These are phyloP conservation scores for Myrmecobius fasciatus DNA, from an alignment of 2,113 vertebrate species.

Conservation along the genomic window DNA sequence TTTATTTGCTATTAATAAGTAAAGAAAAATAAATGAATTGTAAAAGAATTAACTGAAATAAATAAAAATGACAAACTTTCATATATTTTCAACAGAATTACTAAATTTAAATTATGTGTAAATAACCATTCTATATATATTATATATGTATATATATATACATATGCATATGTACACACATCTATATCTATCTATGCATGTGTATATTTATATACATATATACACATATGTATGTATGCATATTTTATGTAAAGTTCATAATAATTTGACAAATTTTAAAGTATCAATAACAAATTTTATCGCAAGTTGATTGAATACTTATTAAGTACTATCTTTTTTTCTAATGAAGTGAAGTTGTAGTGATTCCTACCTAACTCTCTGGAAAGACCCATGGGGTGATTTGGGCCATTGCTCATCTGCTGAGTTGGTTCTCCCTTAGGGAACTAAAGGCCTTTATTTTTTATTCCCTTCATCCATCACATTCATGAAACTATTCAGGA, in stretches of 20 bases:
- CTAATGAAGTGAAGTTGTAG: slow-evolving; percentile 1
- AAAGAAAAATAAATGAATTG: background rate
- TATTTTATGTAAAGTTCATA: background rate
- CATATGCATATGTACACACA: background rate
- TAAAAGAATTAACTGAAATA: background rate
- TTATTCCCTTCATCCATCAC: slow-evolving; percentile 58
- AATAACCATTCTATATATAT: background rate
- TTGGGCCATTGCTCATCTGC: slow-evolving; percentile 28
- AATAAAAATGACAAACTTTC: background rate
- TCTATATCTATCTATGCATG: too few relatives aligned
- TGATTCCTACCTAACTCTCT: slow-evolving; percentile 9
- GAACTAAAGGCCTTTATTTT: slow-evolving; percentile 6
- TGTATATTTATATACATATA: background rate
- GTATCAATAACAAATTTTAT: background rate
- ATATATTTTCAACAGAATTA: background rate
- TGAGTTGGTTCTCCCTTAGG: slow-evolving; percentile 13
- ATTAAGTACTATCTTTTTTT: background rate
- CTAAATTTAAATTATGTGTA: background rate
- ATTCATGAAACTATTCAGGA: slow-evolving; percentile 48
- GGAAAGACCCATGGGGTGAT: background rate
- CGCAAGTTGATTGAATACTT: slow-evolving; percentile 12
- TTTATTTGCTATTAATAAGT: background rate
- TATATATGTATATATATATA: too few relatives aligned
- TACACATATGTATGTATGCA: background rate
- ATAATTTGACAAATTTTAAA: slow-evolving; percentile 1